Evolutionary conservation across 2,888 invertebrate genomes (phyloP), one percentile per base, ranked within the genome.

Genomic region (Rapana venosa): DNA sequence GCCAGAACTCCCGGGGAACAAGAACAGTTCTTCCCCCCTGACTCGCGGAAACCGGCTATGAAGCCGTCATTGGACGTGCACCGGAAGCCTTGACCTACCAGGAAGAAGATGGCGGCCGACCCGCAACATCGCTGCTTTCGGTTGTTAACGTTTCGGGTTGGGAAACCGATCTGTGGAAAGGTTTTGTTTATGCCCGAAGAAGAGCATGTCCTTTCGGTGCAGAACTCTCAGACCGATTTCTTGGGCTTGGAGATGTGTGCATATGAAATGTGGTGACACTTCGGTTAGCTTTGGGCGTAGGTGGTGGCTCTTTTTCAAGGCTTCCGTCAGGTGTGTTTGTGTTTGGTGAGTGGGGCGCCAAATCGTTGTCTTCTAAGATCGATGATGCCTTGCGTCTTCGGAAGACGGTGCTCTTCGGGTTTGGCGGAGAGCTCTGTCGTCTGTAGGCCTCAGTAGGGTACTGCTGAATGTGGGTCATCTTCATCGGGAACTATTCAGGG

Each of bases 301-400:
- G 87, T n/a, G 2, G 74, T 32, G 35, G 87, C 87, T 87, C 87
- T 30, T 17, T 74, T 87, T 32, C 74, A 30, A n/a, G 13, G 87
- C 87, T 11, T 87, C 87, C 15, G 74, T 87, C 87, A 87, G 5
- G 87, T 74, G 87, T 87, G 87, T 47, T 87, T 87, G 74, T 87
- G 87, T 47, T 87, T 87, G 87, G 70, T 87, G 32, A 87, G 87
- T 47, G 87, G 87, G 70, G 87, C 87, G n/a, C 87, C 74, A n/a
- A 87, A 87, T 15, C 74, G 15, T 74, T 87, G 87, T 20, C 47
- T 47, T 15, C 36, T 74, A 5, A 87, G 32, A 47, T 87, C 87
- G 26, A 87, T 47, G 74, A 87, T 87, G 26, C 74, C 74, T n/a
- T 17, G 87, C 87, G 8, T 87, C 87, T 26, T 30, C n/a, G 20